Conservation (phyloP, 2,888 invertebrate species). For the Alitta virens region DNA sequence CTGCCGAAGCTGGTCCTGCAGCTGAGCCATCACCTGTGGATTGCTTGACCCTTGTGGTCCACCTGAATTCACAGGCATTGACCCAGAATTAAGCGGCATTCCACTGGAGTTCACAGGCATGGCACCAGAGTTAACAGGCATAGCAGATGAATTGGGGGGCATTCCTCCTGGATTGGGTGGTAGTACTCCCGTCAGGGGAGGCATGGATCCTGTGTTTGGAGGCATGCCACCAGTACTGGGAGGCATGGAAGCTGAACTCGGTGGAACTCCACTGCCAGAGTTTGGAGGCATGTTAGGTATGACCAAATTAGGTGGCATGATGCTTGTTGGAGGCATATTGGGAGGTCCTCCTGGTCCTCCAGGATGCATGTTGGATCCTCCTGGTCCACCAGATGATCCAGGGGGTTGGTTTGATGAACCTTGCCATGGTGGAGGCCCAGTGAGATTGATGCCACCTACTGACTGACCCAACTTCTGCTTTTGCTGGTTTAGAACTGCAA, state of each 20-base stretch:
- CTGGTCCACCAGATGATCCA: slow-evolving; percentile 15
- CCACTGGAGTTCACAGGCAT: background rate
- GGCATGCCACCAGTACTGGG: background rate
- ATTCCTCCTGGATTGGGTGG: background rate
- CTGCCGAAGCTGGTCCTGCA: slow-evolving; percentile 39
- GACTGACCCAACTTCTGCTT: slow-evolving; percentile 51
- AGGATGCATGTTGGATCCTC: no score
- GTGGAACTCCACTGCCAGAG: background rate
- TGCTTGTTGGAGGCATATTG: background rate
- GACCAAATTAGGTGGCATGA: background rate
- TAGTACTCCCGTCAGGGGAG: background rate
- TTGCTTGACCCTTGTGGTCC: background rate
- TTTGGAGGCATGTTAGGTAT: background rate
- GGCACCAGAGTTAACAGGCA: background rate
- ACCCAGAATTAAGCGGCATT: background rate
- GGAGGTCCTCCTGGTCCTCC: no score
- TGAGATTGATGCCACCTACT: slow-evolving; percentile 42
- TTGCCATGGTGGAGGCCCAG: slow-evolving; percentile 42
- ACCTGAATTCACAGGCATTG: background rate
- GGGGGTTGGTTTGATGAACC: slow-evolving; percentile 31
- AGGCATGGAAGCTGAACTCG: background rate
- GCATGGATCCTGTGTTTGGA: background rate
- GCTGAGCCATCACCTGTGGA: slow-evolving; percentile 23
- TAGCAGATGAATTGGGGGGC: background rate
- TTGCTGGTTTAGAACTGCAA: slow-evolving; percentile 41